Evolutionary conservation across 1,140 invertebrate species (phyloP).

Genomic region (Marisa cornuarietis): DNA sequence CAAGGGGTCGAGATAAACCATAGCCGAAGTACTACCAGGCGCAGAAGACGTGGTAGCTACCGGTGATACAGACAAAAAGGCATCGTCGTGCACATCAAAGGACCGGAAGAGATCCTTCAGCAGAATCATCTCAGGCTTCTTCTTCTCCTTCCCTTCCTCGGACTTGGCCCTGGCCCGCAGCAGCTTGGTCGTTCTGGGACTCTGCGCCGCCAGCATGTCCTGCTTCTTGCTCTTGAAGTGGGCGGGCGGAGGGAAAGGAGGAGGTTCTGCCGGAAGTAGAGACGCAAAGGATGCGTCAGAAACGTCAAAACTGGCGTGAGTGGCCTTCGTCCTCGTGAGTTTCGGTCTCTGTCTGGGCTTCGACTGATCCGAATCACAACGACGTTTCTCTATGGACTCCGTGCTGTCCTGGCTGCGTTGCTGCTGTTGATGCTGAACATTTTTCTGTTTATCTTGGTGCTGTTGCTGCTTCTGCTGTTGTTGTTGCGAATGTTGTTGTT

Average conservation of each 20-base stretch:
- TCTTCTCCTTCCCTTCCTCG: conserved; percentile 21
- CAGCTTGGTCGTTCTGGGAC: conserved; percentile 18
- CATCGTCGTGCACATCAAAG: conserved; percentile 14
- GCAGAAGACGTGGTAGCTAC: conserved; percentile 4
- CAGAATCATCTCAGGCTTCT: conserved; percentile 20
- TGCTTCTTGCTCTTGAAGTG: conserved; percentile 6
- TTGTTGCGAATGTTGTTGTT: not conserved
- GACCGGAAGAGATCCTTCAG: conserved; percentile 25
- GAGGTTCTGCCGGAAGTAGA: conserved; percentile 7
- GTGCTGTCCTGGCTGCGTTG: conserved; percentile 16
- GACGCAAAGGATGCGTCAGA: not conserved
- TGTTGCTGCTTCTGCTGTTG: not conserved
- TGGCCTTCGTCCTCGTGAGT: conserved; percentile 10
- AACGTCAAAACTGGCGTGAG: conserved; percentile 20
- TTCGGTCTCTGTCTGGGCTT: conserved; percentile 21
- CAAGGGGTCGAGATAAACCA: conserved; percentile 15
- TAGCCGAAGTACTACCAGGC: not conserved
- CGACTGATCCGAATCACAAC: not conserved
- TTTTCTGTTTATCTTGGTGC: not conserved
- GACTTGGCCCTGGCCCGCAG: conserved; percentile 19
- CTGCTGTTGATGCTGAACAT: conserved; percentile 1
- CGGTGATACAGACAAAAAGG: not conserved
- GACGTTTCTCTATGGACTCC: not conserved
- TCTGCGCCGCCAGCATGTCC: not conserved
- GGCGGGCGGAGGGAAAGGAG: conserved; percentile 16